Base-by-base conservation (phyloP, 2,888 invertebrate species). In the Osmoderma eremita region DNA sequence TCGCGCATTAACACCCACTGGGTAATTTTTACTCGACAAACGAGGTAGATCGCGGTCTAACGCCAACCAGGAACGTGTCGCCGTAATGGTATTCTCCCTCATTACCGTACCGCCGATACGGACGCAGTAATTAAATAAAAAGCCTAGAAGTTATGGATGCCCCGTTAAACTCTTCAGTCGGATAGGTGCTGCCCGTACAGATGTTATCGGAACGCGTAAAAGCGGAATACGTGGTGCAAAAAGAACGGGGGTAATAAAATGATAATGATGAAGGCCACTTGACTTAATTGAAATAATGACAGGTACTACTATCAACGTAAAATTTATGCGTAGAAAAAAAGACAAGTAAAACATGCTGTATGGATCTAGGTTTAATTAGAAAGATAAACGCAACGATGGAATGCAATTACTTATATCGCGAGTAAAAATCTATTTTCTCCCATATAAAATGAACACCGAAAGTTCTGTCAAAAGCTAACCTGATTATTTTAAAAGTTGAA, bases 281-380 rank as follows among this genome's bases (percentile, higher is more conserved):
- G 53, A 38, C 38, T 53, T 53, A 53, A 53, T 53, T 53, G 53
- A 53, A 53, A 53, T 38, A 51, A 30, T 30, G 30, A 30, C 10
- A 30, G 30, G 30, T 30, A 10, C 1, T 6, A 8, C 10, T 30
- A 30, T 30, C 30, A 10, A 30, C 3, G 30, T 30, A 6, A 30
- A 30, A 30, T 30, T 30, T 30, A 30, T 30, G 30, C 10, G 6
- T 10, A 5, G 6, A 2, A 1, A 10, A 2, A 30, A 30, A 30
- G 10, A 30, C 5, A 30, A 30, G 10, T 4, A 2, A 30, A 30
- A 30, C 30, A n/a, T n/a, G n/a, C n/a, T n/a, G n/a, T n/a, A n/a
- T 30, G 30, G 10, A 8, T 30, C 1, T 30, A 6, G 1, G 10
- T 10, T 30, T 30, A 30, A 30, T 30, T 30, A 30, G 30, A 30